These are phyloP conservation scores for Drosophila carrolli DNA, from an alignment of 1,140 invertebrate genomes.

Conservation along the genomic window DNA sequence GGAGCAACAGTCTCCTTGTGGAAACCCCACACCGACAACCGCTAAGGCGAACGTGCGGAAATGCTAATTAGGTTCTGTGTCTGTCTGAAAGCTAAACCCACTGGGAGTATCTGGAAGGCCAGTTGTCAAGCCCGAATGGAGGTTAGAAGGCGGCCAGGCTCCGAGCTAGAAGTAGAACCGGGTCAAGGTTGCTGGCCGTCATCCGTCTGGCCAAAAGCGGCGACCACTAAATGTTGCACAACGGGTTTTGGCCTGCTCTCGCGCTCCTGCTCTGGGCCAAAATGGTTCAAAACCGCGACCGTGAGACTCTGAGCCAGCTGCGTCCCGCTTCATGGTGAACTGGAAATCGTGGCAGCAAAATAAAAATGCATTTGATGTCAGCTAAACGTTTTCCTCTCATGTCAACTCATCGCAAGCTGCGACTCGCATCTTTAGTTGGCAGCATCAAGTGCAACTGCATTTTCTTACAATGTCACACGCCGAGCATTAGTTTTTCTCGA, in stretches of 20 bases:
- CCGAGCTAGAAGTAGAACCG: slow-evolving; percentile 53
- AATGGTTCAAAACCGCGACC: slow-evolving; percentile 62
- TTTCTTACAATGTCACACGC: slow-evolving; percentile 76
- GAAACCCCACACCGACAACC: slow-evolving; percentile 35
- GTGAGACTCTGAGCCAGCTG: slow-evolving; percentile 46
- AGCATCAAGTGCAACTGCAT: slow-evolving; percentile 80
- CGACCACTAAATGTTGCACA: slow-evolving; percentile 54
- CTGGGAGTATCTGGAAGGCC: slow-evolving; percentile 19
- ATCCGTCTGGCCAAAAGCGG: slow-evolving; percentile 55
- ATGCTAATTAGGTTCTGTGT: slow-evolving; percentile 67
- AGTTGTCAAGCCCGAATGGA: slow-evolving; percentile 33
- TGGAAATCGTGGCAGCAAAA: slow-evolving; percentile 48
- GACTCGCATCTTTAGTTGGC: slow-evolving; percentile 72
- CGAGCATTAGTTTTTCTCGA: slow-evolving; percentile 68
- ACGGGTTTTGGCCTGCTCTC: slow-evolving; percentile 47
- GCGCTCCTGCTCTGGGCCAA: slow-evolving; percentile 36
- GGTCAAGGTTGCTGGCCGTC: slow-evolving; percentile 60
- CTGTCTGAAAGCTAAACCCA: slow-evolving; percentile 41
- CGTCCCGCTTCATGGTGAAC: slow-evolving; percentile 72
- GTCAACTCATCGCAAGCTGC: slow-evolving; percentile 27
- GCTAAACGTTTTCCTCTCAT: slow-evolving; percentile 47
- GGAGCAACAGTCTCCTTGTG: slow-evolving; percentile 27
- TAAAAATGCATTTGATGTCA: slow-evolving; percentile 34
- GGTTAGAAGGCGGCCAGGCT: slow-evolving; percentile 30
- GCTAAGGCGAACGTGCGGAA: slow-evolving; percentile 65